Conservation (phyloP, 2,888 invertebrate species). For the Onchidella celtica region DNA sequence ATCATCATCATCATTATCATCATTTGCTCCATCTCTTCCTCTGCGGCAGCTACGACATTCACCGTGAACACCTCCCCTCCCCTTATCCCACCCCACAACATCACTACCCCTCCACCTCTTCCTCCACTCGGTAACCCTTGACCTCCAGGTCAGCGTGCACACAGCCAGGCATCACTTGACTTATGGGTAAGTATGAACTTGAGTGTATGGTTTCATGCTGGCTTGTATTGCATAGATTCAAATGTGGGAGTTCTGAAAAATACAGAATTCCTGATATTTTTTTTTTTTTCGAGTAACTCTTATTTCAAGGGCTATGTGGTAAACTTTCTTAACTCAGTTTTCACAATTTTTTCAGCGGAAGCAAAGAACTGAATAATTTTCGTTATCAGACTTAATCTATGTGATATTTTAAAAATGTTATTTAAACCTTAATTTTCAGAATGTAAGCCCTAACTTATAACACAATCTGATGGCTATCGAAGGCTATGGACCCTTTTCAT, state of each 20-base stretch:
- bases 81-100: constrained; percentile 7
- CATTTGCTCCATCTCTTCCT: not conserved
- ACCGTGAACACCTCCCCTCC: constrained; percentile 37
- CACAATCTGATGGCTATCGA: too few species aligned
- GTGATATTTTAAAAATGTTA: too few species aligned
- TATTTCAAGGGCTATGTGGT: too few species aligned
- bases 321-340: too few species aligned
- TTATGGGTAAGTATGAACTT: not conserved
- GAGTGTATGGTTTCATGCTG: not conserved
- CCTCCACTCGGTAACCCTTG: constrained; percentile 7
- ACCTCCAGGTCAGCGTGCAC: not conserved
- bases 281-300: not conserved
- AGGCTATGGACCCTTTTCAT: too few species aligned
- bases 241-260: not conserved
- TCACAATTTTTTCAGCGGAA: too few species aligned
- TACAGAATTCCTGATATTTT: not conserved
- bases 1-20: not conserved
- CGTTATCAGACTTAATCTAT: too few species aligned
- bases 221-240: not conserved
- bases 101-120: too few species aligned
- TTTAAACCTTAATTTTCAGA: too few species aligned
- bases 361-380: too few species aligned
- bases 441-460: too few species aligned
- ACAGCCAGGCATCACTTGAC: not conserved
- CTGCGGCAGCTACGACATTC: constrained; percentile 33